Percentiles rank a stretch among this genome's conserved stretches.
phyloP scores from a whole-genome alignment of 30 jellyfish, hydroid and myxozoan species.

The Clytia hemisphaerica region DNA sequence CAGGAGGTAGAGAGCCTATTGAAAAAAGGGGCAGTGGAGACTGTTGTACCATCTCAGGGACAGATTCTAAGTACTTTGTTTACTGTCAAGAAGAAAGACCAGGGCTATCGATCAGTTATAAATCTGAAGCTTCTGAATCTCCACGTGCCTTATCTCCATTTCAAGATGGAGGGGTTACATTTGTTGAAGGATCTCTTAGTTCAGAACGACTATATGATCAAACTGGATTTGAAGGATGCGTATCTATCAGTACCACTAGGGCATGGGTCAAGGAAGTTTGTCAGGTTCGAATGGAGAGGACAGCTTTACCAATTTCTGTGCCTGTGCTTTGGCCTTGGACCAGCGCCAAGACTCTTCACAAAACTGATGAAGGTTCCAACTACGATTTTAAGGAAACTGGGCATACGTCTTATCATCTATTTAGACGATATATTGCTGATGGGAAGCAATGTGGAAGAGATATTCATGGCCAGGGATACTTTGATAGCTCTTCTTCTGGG shows the following conservation, averaged over 20 bases:
- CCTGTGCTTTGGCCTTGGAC: conserved; percentile 1
- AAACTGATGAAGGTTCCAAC: background rate
- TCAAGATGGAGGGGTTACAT: conserved; percentile 9
- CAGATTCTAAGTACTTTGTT: too few relatives aligned
- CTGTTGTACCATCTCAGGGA: too few relatives aligned
- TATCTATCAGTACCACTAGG: too few relatives aligned
- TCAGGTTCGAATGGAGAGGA: too few relatives aligned
- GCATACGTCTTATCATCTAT: background rate
- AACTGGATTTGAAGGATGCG: too few relatives aligned
- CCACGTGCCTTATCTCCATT: background rate
- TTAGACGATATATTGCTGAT: background rate
- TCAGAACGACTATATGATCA: too few relatives aligned
- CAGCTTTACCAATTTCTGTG: background rate
- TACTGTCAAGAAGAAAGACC: too few relatives aligned
- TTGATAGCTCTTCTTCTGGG: background rate
- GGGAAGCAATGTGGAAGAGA: background rate
- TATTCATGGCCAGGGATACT: background rate
- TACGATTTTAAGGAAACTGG: background rate
- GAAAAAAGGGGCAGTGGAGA: too few relatives aligned
- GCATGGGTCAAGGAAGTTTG: too few relatives aligned
- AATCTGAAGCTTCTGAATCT: background rate
- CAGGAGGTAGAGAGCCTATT: too few relatives aligned
- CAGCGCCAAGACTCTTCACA: conserved; percentile 1
- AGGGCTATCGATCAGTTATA: conserved; percentile 10
- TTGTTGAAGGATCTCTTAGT: background rate